Evolutionary conservation across 2,888 invertebrate species (phyloP).

Genomic region (Drosophila borborema): DNA sequence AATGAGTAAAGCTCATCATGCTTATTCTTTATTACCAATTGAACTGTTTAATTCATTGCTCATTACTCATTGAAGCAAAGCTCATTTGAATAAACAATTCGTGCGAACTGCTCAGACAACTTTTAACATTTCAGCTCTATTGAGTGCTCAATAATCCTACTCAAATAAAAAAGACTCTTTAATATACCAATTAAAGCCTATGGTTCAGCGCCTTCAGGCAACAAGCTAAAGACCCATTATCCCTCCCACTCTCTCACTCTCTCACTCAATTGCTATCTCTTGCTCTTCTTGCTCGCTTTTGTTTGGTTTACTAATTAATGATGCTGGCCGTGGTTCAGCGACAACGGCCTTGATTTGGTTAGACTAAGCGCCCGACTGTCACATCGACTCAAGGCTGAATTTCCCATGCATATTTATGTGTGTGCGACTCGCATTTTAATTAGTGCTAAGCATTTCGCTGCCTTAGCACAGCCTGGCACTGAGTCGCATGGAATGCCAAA

Average conservation of each 20-base stretch:
- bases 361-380: conserved; percentile 23
- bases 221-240: not conserved
- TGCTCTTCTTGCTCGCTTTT: not conserved
- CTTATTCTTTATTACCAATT: not conserved
- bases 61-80: not conserved
- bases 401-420: conserved; percentile 39
- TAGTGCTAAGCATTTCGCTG: conserved; percentile 46
- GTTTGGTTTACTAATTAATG: conserved; percentile 59
- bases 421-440: conserved; percentile 62
- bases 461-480: conserved; percentile 30
- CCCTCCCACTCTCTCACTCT: not conserved
- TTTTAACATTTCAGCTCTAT: not conserved
- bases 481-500: not conserved
- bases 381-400: conserved; percentile 41
- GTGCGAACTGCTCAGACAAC: not conserved
- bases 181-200: conserved; percentile 2
- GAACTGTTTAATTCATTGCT: not conserved
- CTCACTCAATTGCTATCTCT: not conserved
- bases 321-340: conserved; percentile 49
- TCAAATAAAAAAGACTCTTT: not conserved
- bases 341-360: conserved; percentile 49
- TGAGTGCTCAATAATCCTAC: not conserved
- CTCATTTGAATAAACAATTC: not conserved
- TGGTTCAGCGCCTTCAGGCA: not conserved
- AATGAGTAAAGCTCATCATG: not conserved